Conservation (phyloP, 2,113 vertebrate species). For the Oenanthe oenanthe region DNA sequence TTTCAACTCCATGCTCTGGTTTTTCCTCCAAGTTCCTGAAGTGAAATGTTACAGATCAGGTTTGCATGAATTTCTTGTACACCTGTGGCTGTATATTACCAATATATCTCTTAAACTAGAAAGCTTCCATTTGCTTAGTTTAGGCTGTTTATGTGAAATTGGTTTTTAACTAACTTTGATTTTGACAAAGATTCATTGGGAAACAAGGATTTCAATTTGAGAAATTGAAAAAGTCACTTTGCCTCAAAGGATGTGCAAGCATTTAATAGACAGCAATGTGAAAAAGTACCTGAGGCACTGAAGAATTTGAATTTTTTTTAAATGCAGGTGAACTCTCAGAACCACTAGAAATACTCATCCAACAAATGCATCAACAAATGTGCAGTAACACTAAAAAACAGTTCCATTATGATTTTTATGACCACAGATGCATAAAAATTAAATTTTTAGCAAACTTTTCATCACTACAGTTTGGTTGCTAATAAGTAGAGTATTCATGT, state of each 20-base stretch:
- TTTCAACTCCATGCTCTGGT: fast-evolving
- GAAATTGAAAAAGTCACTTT: not conserved
- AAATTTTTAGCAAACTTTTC: not conserved
- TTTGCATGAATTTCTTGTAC: not conserved
- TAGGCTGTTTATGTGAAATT: not conserved
- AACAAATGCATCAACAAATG: not conserved
- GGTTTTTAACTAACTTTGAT: not conserved
- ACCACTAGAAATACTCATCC: not conserved
- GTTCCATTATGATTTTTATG: not conserved
- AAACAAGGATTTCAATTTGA: not conserved
- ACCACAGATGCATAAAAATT: not conserved
- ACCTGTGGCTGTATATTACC: not conserved
- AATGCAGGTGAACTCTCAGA: not conserved
- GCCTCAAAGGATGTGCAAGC: not conserved
- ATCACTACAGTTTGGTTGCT: not conserved
- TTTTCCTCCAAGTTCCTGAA: not conserved
- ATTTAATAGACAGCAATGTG: not conserved
- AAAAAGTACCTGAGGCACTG: not conserved
- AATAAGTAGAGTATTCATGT: not conserved
- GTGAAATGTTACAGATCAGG: not conserved
- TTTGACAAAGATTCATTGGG: not conserved
- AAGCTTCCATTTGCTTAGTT: not conserved
- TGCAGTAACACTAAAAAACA: not conserved
- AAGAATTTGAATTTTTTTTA: not conserved
- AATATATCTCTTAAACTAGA: not conserved